phyloP scores from a whole-genome alignment of 1,140 invertebrate genomes.

The Nasonia vitripennis region DNA sequence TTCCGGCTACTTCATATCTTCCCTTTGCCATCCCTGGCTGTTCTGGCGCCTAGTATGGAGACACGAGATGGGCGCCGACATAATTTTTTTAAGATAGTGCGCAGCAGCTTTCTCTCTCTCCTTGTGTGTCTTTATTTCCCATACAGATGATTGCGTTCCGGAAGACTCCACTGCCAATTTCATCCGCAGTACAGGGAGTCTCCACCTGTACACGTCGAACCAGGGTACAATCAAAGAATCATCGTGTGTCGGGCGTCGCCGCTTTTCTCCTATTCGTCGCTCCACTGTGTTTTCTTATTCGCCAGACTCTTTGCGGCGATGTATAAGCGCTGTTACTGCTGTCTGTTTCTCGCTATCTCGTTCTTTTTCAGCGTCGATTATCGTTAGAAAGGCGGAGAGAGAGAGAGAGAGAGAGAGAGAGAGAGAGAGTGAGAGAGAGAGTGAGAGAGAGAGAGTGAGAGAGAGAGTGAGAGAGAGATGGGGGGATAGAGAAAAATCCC shows the following conservation, averaged over 20 bases:
- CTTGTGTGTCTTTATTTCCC: slow-evolving; percentile 18
- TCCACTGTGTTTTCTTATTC: not conserved
- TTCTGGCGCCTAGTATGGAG: not conserved
- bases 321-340: not conserved
- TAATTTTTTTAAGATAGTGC: slow-evolving; percentile 45
- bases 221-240: slow-evolving; percentile 24
- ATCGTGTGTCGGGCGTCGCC: not conserved
- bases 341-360: not conserved
- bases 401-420: no score
- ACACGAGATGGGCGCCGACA: slow-evolving; percentile 1
- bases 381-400: not conserved
- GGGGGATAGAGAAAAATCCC: no score
- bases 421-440: no score
- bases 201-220: not conserved
- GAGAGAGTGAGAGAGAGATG: no score
- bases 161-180: slow-evolving; percentile 17
- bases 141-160: not conserved
- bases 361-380: not conserved
- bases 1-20: slow-evolving; percentile 36
- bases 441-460: not conserved
- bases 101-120: slow-evolving; percentile 39
- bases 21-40: not conserved
- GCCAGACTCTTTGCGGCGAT: not conserved
- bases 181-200: not conserved
- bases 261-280: not conserved